Percentiles rank a stretch among this genome's conserved stretches.
These are phyloP conservation scores for Thamnaconus septentrionalis DNA, from an alignment of 2,113 vertebrate species.

Conservation along the genomic window DNA sequence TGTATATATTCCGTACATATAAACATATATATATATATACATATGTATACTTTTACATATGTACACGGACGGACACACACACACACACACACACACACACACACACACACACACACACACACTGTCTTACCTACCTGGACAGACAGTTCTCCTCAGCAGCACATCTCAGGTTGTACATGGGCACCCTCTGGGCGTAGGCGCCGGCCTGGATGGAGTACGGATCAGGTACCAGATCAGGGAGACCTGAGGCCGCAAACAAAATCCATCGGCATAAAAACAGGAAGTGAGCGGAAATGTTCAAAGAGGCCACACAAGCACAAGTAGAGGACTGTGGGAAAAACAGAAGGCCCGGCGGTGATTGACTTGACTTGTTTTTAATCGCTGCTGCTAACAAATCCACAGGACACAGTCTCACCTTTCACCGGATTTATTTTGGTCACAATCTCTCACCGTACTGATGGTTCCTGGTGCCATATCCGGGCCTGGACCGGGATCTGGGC, in stretches of 20 bases:
- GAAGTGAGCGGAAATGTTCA: no score
- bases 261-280: no score
- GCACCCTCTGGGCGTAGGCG: slow-evolving; percentile 89
- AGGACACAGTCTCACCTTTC: no score
- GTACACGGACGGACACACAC: no score
- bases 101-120: no score
- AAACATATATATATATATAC: no score
- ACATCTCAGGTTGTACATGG: slow-evolving; percentile 97
- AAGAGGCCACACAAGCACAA: not conserved
- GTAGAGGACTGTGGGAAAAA: not conserved
- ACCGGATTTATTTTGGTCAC: not conserved
- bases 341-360: no score
- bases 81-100: no score
- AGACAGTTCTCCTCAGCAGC: slow-evolving; percentile 97
- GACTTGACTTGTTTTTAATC: not conserved
- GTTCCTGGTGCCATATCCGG: slow-evolving; percentile 91
- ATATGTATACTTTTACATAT: no score
- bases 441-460: slow-evolving; percentile 89
- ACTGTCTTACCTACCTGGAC: slow-evolving; percentile 82
- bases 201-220: slow-evolving; percentile 96
- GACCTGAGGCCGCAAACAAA: slow-evolving; percentile 74
- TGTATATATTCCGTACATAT: no score
- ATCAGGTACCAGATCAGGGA: slow-evolving; percentile 95
- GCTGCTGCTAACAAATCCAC: not conserved
- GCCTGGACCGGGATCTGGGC: slow-evolving; percentile 80